A percentile compares a stretch with the other conserved stretches of the same genome.
Conservation (phyloP, 2,797 vertebrate genomes). For the Oryzias dopingdopingensis region DNA sequence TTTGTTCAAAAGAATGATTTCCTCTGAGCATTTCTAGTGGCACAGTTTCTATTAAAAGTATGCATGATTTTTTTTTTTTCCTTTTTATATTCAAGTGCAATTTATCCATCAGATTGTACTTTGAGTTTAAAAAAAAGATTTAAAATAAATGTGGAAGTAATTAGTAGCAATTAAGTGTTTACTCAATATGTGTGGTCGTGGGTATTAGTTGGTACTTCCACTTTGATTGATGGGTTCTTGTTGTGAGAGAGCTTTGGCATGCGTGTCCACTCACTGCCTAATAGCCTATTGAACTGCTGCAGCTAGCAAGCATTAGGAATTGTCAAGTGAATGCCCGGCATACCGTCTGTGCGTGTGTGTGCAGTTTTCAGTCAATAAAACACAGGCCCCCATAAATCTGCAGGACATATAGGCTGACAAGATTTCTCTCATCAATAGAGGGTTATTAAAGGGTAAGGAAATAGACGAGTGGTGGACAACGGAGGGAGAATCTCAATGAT, state of each 20-base stretch:
- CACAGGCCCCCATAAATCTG: conserved; percentile 64
- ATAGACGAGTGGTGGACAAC: neutral
- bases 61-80: neutral
- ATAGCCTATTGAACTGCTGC: conserved; percentile 79
- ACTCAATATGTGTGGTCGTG: conserved; percentile 34
- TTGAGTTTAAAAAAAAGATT: neutral
- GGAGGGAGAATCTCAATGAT: conserved; percentile 15
- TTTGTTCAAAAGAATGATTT: no score
- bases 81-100: neutral
- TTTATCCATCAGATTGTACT: neutral
- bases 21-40: no score
- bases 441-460: conserved; percentile 65
- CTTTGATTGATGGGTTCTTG: conserved; percentile 70
- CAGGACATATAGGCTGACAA: conserved; percentile 69
- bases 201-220: conserved; percentile 36
- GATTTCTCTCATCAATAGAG: conserved; percentile 72
- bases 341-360: conserved; percentile 19
- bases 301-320: conserved; percentile 76
- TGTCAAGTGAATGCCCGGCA: conserved; percentile 59
- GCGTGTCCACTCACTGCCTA: conserved; percentile 74
- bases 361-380: conserved; percentile 62
- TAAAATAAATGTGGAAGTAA: conserved; percentile 16
- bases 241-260: conserved; percentile 71
- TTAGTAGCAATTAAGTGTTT: conserved; percentile 10
- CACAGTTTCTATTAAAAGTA: neutral